Conservation (phyloP, 1,140 invertebrate genomes). For the Adelges cooleyi region DNA sequence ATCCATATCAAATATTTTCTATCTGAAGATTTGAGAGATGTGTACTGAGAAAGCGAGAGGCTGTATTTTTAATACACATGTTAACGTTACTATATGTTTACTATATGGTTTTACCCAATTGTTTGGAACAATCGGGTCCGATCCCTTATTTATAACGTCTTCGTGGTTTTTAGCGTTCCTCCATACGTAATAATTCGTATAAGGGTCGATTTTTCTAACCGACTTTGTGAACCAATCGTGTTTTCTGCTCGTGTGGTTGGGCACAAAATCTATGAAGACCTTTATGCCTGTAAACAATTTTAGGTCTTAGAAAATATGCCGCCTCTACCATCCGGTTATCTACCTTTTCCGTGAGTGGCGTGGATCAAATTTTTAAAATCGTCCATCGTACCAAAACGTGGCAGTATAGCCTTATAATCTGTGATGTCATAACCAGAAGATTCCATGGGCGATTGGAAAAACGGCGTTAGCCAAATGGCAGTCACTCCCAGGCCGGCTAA, state of each 20-base stretch:
- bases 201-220: constrained; percentile 44
- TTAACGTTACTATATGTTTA: too few relatives aligned
- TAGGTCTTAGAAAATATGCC: not conserved
- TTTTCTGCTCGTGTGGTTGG: constrained; percentile 69
- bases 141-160: constrained; percentile 34
- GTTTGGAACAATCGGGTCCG: constrained; percentile 46
- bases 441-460: constrained; percentile 54
- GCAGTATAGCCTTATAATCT: constrained; percentile 45
- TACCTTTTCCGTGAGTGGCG: constrained; percentile 1
- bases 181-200: constrained; percentile 68
- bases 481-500: constrained; percentile 51
- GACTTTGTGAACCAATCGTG: constrained; percentile 67
- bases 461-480: constrained; percentile 55
- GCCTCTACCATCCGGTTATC: too few relatives aligned
- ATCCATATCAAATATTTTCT: too few relatives aligned
- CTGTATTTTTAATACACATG: too few relatives aligned
- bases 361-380: constrained; percentile 44
- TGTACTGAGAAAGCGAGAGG: too few relatives aligned
- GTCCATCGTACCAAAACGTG: constrained; percentile 41
- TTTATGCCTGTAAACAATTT: constrained; percentile 48
- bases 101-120: constrained; percentile 75
- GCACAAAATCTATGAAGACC: constrained; percentile 70
- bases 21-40: too few relatives aligned
- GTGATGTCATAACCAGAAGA: constrained; percentile 64
- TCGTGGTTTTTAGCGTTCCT: constrained; percentile 43